Conservation (phyloP, 2,888 invertebrate species). For the Exephanes ischioxanthus region DNA sequence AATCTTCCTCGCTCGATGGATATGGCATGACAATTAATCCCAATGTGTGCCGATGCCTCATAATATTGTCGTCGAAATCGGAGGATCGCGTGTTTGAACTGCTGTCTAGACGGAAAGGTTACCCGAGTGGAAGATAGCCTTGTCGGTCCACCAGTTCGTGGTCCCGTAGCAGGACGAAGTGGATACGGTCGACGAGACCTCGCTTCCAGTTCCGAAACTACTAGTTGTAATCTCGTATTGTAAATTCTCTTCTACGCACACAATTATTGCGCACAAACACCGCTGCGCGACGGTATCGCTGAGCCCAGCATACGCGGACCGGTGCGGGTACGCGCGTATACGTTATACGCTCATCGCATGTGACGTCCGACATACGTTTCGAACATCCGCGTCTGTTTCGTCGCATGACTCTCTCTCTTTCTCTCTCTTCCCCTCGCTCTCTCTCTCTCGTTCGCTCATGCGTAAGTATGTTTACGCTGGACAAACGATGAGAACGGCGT, state of each 20-base stretch:
- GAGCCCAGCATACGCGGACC: neutral
- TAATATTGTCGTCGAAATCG: neutral
- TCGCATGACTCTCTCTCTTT: slow-evolving; percentile 15
- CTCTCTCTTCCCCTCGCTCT: slow-evolving; percentile 40
- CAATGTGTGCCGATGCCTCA: neutral
- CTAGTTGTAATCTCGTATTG: slow-evolving; percentile 47
- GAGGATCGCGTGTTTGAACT: slow-evolving; percentile 20
- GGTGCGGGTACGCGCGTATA: neutral
- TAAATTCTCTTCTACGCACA: slow-evolving; percentile 21
- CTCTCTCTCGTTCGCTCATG: slow-evolving; percentile 69
- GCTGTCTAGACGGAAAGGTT: slow-evolving; percentile 51
- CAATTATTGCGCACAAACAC: slow-evolving; percentile 41
- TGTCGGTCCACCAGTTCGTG: slow-evolving; percentile 46
- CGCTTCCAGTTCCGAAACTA: slow-evolving; percentile 40
- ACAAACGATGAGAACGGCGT: slow-evolving; percentile 71
- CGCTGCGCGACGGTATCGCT: neutral
- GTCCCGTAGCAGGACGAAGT: slow-evolving; percentile 30
- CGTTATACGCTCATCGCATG: slow-evolving; percentile 35
- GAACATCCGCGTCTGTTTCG: slow-evolving; percentile 69
- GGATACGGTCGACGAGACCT: slow-evolving; percentile 5
- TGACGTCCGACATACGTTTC: slow-evolving; percentile 61
- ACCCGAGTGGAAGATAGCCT: slow-evolving; percentile 34
- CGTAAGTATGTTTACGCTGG: slow-evolving; percentile 73
- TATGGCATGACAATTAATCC: too few relatives aligned
- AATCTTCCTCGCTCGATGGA: too few relatives aligned